phyloP scores from a whole-genome alignment of 1,140 invertebrate species.

The Phymastichus coffea region DNA sequence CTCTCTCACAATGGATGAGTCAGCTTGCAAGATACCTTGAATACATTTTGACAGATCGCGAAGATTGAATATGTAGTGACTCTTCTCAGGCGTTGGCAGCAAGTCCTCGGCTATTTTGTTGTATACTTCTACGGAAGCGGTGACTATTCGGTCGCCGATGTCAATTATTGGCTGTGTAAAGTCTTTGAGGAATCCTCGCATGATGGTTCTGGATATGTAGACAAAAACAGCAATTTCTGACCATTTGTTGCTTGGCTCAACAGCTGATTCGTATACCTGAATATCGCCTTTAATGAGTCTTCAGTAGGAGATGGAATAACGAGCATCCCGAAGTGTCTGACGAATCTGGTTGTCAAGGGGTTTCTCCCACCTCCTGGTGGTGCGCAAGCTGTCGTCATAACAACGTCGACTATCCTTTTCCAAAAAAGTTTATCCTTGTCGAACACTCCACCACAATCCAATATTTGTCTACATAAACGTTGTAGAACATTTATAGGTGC shows the following conservation, averaged over 20 bases:
- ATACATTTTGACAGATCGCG: slow-evolving; percentile 87
- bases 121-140: slow-evolving; percentile 79
- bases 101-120: slow-evolving; percentile 74
- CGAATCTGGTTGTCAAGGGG: slow-evolving; percentile 77
- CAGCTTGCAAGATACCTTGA: slow-evolving; percentile 78
- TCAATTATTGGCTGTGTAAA: slow-evolving; percentile 73
- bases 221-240: no score
- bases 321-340: slow-evolving; percentile 81
- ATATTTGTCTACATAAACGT: slow-evolving; percentile 68
- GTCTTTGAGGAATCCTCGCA: slow-evolving; percentile 73
- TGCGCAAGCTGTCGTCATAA: slow-evolving; percentile 80
- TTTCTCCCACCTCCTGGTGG: slow-evolving; percentile 87
- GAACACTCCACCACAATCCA: slow-evolving; percentile 82
- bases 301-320: slow-evolving; percentile 74
- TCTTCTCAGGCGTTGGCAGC: slow-evolving; percentile 83
- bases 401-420: slow-evolving; percentile 83
- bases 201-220: slow-evolving; percentile 61
- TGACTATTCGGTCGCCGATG: slow-evolving; percentile 72
- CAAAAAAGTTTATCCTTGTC: slow-evolving; percentile 84
- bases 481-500: neutral
- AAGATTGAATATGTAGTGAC: slow-evolving; percentile 91
- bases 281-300: slow-evolving; percentile 76
- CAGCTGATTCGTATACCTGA: no score
- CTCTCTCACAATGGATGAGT: slow-evolving; percentile 64
- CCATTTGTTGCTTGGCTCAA: no score